Evolutionary conservation across 1,140 invertebrate genomes (phyloP).

Genomic region (Hesperophylax magnus): DNA sequence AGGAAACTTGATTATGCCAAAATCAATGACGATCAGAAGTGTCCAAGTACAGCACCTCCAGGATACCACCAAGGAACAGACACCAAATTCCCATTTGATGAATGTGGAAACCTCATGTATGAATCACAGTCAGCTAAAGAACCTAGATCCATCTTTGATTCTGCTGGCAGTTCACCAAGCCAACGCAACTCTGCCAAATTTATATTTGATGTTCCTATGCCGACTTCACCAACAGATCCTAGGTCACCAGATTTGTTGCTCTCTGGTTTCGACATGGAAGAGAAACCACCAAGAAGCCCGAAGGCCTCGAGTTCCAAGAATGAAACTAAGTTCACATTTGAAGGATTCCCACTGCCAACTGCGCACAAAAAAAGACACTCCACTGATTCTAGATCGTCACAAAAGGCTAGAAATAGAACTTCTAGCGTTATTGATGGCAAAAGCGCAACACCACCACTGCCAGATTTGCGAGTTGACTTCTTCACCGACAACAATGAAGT

Average conservation of each 20-base stretch:
- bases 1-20: conserved; percentile 33
- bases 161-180: conserved; percentile 57
- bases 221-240: conserved; percentile 63
- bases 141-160: conserved; percentile 60
- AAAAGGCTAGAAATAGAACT: conserved; percentile 57
- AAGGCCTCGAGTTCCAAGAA: conserved; percentile 64
- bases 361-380: conserved; percentile 48
- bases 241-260: conserved; percentile 45
- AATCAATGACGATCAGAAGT: conserved; percentile 54
- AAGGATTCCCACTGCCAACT: conserved; percentile 58
- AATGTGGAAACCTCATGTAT: conserved; percentile 63
- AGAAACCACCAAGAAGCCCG: conserved; percentile 67
- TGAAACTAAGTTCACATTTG: conserved; percentile 71
- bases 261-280: conserved; percentile 59
- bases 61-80: conserved; percentile 65
- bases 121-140: conserved; percentile 68
- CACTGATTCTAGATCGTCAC: conserved; percentile 46
- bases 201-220: conserved; percentile 66
- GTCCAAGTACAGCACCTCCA: conserved; percentile 66
- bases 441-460: conserved; percentile 71
- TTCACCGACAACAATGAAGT: conserved; percentile 68
- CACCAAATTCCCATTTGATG: conserved; percentile 60
- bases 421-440: conserved; percentile 58
- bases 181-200: conserved; percentile 64
- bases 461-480: conserved; percentile 74